Percentiles rank a stretch among this genome's conserved stretches.
phyloP scores from a whole-genome alignment of 1,140 invertebrate genomes.

The Paraescarpia echinospica region DNA sequence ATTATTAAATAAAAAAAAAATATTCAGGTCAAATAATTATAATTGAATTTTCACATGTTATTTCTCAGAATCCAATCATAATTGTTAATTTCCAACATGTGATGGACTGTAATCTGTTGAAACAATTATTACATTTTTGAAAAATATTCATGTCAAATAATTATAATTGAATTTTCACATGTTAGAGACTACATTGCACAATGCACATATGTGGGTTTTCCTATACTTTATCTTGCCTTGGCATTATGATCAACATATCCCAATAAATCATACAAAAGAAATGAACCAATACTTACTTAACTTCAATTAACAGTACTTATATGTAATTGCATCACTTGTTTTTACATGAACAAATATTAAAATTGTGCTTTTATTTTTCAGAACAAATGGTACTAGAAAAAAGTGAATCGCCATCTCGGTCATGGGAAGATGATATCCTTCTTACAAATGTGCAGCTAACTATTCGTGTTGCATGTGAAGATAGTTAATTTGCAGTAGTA shows the following conservation, averaged over 20 bases:
- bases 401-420: constrained; percentile 33
- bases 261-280: not conserved
- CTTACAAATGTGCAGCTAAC: not conserved
- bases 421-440: constrained; percentile 57
- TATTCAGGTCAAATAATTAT: too few relatives aligned
- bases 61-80: not conserved
- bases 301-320: not conserved
- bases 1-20: not conserved
- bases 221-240: not conserved
- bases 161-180: not conserved
- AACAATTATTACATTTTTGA: not conserved
- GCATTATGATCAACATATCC: not conserved
- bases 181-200: not conserved
- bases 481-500: not conserved
- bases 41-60: not conserved
- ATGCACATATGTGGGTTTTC: too few relatives aligned
- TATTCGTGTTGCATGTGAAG: not conserved
- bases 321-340: not conserved
- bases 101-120: not conserved
- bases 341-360: not conserved
- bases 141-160: too few relatives aligned
- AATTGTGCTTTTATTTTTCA: constrained; percentile 34
- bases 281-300: constrained; percentile 6
- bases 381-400: constrained; percentile 44
- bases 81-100: not conserved